A percentile compares a stretch with the other conserved stretches of the same genome.
phyloP scores from a whole-genome alignment of 2,888 invertebrate species.

The Ariolimax columbianus region DNA sequence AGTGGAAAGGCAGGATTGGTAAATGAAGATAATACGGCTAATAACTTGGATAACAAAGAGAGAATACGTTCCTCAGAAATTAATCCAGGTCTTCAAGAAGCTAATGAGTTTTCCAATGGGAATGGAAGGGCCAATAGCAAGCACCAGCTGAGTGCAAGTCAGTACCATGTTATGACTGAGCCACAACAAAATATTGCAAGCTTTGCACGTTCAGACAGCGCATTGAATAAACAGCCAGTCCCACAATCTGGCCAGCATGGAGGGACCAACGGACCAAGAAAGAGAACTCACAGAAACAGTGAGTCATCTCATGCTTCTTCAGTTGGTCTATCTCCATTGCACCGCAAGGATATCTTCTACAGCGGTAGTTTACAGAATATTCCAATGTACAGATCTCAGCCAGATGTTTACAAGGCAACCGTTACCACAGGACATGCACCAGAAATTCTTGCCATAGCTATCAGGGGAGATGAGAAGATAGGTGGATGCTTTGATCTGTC shows the following conservation, averaged over 20 bases:
- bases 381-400: constrained; percentile 78
- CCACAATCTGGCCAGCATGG: not conserved
- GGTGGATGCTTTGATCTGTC: constrained; percentile 52
- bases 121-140: not conserved
- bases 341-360: constrained; percentile 91
- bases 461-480: not conserved
- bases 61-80: not conserved
- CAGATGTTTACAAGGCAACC: constrained; percentile 74
- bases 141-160: not conserved
- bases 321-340: constrained; percentile 33
- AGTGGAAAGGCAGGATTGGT: not conserved
- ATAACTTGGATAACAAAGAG: not conserved
- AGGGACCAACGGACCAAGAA: not conserved
- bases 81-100: not conserved
- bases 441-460: not conserved
- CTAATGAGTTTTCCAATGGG: not conserved
- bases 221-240: not conserved
- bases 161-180: not conserved
- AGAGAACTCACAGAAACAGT: not conserved
- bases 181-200: not conserved
- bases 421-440: constrained; percentile 71
- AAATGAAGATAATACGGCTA: not conserved
- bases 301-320: constrained; percentile 19
- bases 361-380: constrained; percentile 86
- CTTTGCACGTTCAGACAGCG: constrained; percentile 24